Evolutionary conservation across 2,797 vertebrate species (phyloP).

Genomic region (Fistularia commersonii): DNA sequence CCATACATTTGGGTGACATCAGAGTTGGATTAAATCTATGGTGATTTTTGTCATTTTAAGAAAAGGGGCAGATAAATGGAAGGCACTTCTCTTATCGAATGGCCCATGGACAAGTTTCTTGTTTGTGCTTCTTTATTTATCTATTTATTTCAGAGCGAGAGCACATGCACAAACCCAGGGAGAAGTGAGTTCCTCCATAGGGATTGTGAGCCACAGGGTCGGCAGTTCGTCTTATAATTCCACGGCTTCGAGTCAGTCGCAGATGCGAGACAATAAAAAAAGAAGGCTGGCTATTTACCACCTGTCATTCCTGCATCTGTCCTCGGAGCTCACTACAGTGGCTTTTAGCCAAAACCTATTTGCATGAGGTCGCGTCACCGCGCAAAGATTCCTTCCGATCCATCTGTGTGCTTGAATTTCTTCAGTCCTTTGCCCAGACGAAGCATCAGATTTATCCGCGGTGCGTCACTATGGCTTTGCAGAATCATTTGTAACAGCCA

Average conservation of each 20-base stretch:
- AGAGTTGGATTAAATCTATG: no score
- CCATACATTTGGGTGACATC: conserved; percentile 1
- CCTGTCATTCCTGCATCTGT: conserved; percentile 41
- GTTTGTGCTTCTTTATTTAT: no score
- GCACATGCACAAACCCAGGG: conserved; percentile 18
- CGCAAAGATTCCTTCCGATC: conserved; percentile 13
- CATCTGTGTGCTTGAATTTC: conserved; percentile 19
- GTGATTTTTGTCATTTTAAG: conserved; percentile 1
- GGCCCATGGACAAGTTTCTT: conserved; percentile 61
- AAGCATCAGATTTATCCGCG: conserved; percentile 42
- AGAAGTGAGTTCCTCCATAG: conserved; percentile 27
- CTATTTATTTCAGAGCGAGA: conserved; percentile 51
- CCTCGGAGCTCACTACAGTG: conserved; percentile 7
- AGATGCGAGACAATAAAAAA: conserved; percentile 38
- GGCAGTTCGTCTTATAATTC: conserved; percentile 57
- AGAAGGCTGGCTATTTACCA: conserved; percentile 44
- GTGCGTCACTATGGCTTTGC: conserved; percentile 50
- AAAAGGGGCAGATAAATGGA: conserved; percentile 29
- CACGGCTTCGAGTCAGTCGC: conserved; percentile 42
- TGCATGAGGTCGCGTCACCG: conserved; percentile 28
- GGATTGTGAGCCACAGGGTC: conserved; percentile 50
- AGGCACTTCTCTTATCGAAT: conserved; percentile 64
- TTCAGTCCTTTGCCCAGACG: conserved; percentile 28
- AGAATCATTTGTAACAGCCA: conserved; percentile 60
- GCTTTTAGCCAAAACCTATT: conserved; percentile 29